Evolutionary conservation across 2,113 vertebrate genomes (phyloP).

Genomic region (Microcebus ravelobensis): DNA sequence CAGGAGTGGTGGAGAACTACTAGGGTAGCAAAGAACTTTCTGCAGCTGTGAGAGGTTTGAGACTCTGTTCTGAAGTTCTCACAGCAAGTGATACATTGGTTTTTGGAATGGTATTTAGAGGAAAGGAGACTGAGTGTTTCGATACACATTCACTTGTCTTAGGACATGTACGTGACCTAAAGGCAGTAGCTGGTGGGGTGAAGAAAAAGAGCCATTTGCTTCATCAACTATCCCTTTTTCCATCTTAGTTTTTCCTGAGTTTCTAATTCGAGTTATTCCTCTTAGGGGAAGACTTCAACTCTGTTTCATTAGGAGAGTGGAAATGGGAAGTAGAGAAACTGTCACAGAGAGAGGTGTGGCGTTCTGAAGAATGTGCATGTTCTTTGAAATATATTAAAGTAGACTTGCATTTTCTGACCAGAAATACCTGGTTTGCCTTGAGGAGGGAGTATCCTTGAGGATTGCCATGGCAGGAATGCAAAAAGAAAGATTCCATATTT

Average conservation of each 20-base stretch:
- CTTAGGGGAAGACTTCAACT: not conserved
- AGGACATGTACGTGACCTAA: not conserved
- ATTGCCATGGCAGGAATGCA: not conserved
- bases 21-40: not conserved
- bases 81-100: not conserved
- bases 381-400: conserved; percentile 18
- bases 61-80: not conserved
- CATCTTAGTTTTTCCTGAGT: not conserved
- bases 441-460: not conserved
- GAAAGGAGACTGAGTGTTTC: not conserved
- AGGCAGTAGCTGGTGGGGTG: too few species aligned
- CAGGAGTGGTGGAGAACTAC: not conserved
- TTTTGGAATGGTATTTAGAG: not conserved
- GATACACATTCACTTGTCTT: not conserved
- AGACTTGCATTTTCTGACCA: not conserved
- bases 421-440: not conserved
- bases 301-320: not conserved
- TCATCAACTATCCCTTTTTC: not conserved
- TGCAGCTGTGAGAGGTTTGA: not conserved
- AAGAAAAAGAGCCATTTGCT: not conserved
- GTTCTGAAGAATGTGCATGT: not conserved
- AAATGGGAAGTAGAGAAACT: not conserved
- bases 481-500: not conserved
- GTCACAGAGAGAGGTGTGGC: not conserved
- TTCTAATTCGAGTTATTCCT: not conserved